Evolutionary conservation across 2,888 invertebrate genomes (phyloP).

Genomic region (Polymixis lichenea): DNA sequence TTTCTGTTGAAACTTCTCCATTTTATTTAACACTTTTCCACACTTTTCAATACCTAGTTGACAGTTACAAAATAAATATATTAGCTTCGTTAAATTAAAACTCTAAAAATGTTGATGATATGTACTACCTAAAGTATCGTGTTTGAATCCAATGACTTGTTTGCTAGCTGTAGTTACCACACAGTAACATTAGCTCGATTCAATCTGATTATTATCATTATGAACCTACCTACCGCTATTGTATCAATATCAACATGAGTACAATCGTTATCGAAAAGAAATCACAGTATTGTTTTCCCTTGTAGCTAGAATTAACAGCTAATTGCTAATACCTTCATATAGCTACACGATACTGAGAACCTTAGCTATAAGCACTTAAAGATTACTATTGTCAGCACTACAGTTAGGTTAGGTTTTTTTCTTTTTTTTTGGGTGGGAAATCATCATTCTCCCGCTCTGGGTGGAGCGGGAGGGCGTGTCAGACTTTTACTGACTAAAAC

Average conservation of each 20-base stretch:
- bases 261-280: conserved; percentile 31
- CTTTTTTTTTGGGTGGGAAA: no score
- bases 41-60: no score
- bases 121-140: neutral
- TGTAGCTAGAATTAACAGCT: conserved; percentile 30
- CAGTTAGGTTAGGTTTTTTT: neutral
- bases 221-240: neutral
- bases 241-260: neutral
- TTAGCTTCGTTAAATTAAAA: neutral
- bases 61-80: neutral
- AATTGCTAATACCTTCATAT: conserved; percentile 4
- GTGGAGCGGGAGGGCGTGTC: no score
- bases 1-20: neutral
- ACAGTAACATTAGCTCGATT: neutral
- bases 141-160: neutral
- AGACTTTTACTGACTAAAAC: no score
- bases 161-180: neutral
- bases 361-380: neutral
- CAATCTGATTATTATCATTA: neutral
- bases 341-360: neutral
- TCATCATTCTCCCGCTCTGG: no score
- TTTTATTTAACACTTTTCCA: no score
- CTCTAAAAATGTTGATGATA: neutral
- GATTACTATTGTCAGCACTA: no score
- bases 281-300: conserved; percentile 33